Percentiles rank a stretch among this genome's conserved stretches.
Conservation (phyloP, 2,797 vertebrate species). For the Sebastes cheni region DNA sequence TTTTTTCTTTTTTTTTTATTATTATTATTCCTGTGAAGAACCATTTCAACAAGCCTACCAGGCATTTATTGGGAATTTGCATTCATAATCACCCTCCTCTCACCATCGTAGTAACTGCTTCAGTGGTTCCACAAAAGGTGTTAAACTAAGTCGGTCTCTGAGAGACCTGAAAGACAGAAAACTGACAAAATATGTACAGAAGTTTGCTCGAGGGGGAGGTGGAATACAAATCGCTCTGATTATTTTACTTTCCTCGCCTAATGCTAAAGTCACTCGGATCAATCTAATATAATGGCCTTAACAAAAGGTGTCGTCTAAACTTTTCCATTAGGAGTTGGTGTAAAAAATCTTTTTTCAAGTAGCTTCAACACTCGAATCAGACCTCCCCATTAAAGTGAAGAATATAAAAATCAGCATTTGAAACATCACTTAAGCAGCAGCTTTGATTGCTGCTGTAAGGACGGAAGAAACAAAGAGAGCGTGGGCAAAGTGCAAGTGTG, state of each 20-base stretch:
- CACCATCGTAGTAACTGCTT: conserved; percentile 19
- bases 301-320: not conserved
- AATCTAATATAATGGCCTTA: not conserved
- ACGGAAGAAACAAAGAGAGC: not conserved
- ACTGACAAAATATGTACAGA: conserved; percentile 19
- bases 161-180: conserved; percentile 21
- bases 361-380: not conserved
- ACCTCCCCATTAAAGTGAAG: not conserved
- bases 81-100: conserved; percentile 65
- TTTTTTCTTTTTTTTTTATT: not conserved
- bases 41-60: conserved; percentile 52
- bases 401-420: not conserved
- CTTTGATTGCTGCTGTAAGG: not conserved
- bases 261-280: not conserved
- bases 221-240: conserved; percentile 3
- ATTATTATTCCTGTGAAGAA: conserved; percentile 45
- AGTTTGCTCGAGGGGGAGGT: not conserved
- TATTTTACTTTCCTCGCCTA: conserved; percentile 1
- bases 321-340: not conserved
- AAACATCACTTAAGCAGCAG: not conserved
- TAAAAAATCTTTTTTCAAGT: not conserved
- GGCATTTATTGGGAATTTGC: conserved; percentile 69
- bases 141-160: conserved; percentile 31
- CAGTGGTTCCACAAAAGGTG: conserved; percentile 39
- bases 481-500: not conserved